Conservation (phyloP, 2,888 invertebrate genomes). For the Alentia gelatinosa region DNA sequence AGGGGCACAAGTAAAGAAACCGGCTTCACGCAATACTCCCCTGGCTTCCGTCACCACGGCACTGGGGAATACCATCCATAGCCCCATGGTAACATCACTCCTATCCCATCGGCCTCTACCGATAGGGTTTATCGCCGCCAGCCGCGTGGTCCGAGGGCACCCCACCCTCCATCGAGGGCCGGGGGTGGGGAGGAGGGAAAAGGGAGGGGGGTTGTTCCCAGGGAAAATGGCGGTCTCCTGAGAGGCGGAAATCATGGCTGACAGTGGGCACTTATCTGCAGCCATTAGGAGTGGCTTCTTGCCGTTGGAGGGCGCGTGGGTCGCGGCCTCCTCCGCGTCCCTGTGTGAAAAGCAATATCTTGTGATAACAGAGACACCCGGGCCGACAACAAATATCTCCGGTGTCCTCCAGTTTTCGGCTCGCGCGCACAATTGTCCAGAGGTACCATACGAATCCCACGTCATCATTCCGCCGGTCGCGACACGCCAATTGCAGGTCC, state of each 20-base stretch:
- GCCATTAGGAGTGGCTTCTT: slow-evolving; percentile 1
- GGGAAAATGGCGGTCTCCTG: background rate
- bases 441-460: too few relatives aligned
- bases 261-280: slow-evolving; percentile 24
- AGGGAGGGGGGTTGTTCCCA: background rate
- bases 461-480: too few relatives aligned
- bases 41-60: background rate
- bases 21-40: background rate
- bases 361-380: background rate
- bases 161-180: background rate
- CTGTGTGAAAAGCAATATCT: background rate
- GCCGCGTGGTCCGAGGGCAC: background rate
- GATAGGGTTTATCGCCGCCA: background rate
- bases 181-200: background rate
- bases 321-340: background rate
- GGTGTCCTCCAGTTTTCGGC: too few relatives aligned
- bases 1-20: background rate
- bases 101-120: background rate
- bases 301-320: background rate
- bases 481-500: too few relatives aligned
- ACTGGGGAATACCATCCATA: background rate
- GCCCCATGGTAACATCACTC: slow-evolving; percentile 1
- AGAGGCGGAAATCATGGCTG: slow-evolving; percentile 15
- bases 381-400: too few relatives aligned
- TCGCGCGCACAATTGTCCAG: too few relatives aligned